A percentile compares a stretch with the other conserved stretches of the same genome.
Evolutionary conservation across 2,113 vertebrate species (phyloP).

Genomic region (human): DNA sequence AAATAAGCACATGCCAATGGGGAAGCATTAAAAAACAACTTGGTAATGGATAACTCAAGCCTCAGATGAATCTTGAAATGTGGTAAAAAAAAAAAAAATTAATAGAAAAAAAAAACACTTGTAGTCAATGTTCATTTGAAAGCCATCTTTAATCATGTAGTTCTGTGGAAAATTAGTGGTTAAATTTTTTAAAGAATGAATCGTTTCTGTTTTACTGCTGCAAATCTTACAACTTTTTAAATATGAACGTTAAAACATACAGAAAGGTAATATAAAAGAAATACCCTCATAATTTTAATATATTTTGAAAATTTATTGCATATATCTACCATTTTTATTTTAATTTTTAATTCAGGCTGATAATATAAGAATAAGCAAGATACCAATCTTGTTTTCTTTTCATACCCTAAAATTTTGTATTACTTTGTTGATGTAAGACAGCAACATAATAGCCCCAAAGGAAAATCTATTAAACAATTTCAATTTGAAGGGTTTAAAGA

Average conservation of each 20-base stretch:
- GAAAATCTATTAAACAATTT: slow-evolving; percentile 65
- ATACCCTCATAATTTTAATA: slow-evolving; percentile 46
- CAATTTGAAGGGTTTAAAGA: slow-evolving; percentile 60
- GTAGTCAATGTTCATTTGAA: background rate
- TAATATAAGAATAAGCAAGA: slow-evolving; percentile 24
- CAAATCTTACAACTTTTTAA: background rate
- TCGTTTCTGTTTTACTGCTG: slow-evolving; percentile 17
- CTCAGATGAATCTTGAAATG: background rate
- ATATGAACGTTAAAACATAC: slow-evolving; percentile 20
- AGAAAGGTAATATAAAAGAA: background rate
- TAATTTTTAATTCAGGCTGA: slow-evolving; percentile 33
- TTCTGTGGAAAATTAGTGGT: background rate
- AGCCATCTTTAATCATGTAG: background rate
- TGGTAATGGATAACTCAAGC: background rate
- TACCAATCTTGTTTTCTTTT: background rate
- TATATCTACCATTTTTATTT: slow-evolving; percentile 14
- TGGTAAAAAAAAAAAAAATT: background rate
- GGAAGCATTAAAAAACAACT: slow-evolving; percentile 17
- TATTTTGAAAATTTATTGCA: slow-evolving; percentile 47
- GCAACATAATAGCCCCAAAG: background rate
- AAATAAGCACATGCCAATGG: background rate
- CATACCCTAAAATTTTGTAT: slow-evolving; percentile 37
- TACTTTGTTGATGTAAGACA: slow-evolving; percentile 33
- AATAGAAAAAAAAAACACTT: background rate
- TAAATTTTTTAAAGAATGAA: background rate